Base-by-base conservation (phyloP, 1,140 invertebrate species). In the Drosophila cardini region DNA sequence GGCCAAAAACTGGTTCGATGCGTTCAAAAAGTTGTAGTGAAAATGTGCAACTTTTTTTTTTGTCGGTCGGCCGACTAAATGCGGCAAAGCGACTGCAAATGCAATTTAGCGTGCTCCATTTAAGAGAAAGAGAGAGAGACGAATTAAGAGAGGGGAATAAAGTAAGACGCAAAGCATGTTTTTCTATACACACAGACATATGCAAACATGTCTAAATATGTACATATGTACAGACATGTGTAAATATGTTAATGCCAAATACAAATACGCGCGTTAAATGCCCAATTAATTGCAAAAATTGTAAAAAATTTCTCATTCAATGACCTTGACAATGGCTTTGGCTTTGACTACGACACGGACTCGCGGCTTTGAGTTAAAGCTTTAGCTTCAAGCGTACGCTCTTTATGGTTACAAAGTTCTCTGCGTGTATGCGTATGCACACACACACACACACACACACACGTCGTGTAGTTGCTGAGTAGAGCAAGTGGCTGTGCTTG, bases 271-370 rank as follows among this genome's bases (percentile, higher is more conserved):
- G 69, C 72, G 55, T 76, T 56, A 78, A 83, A 74, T 61, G 71
- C 52, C 63, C 72, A 75, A 86, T 85, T 78, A 85, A 85, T 85
- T 80, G 81, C 69, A 58, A 85, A 83, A 82, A 83, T 72, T 67
- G 10, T 74, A 81, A 74, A 82, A 80, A 81, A 75, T 80, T 85
- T 80, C 77, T 70, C 81, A 85, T 85, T 86, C 81, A 85, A 85
- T 86, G 81, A 85, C 81, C 81, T 85, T 85, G 82, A 85, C 81
- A 85, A 85, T 85, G 81, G 82, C 80, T 84, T 72, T 78, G 79
- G 62, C 75, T 69, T 46, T 64, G 72, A 61, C 77, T 74, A 32
- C 48, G 56, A 36, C 61, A 43, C 8, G 16, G 34, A 26, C 50
- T 56, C 21, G 16, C n/a, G 11, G 53, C 60, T 62, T 18, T 18